phyloP scores from a whole-genome alignment of 2,797 vertebrate species.

The Sebastes steindachneri region DNA sequence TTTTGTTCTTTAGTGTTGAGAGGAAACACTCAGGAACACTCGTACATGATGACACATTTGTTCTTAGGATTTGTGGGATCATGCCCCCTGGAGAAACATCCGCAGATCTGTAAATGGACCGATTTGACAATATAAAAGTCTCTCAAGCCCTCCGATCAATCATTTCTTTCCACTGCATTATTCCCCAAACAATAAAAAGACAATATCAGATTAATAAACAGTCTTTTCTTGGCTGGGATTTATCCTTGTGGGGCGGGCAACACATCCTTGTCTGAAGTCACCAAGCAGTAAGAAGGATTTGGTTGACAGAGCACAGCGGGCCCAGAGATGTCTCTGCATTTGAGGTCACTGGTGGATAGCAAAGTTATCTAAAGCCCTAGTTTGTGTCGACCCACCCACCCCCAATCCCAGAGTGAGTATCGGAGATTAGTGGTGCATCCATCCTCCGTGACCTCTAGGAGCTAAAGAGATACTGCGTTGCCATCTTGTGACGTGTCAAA shows the following conservation, averaged over 20 bases:
- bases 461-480: slow-evolving; percentile 74
- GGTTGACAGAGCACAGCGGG: slow-evolving; percentile 78
- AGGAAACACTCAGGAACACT: slow-evolving; percentile 31
- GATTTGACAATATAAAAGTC: slow-evolving; percentile 72
- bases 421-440: slow-evolving; percentile 80
- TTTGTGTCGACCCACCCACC: slow-evolving; percentile 58
- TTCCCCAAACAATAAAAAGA: slow-evolving; percentile 80
- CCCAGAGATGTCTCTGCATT: slow-evolving; percentile 66
- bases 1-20: slow-evolving; percentile 23
- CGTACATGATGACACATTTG: slow-evolving; percentile 40
- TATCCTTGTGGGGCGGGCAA: slow-evolving; percentile 72
- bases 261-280: slow-evolving; percentile 75
- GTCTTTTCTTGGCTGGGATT: slow-evolving; percentile 73
- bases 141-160: slow-evolving; percentile 71
- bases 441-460: slow-evolving; percentile 77
- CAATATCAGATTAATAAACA: slow-evolving; percentile 83
- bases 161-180: slow-evolving; percentile 64
- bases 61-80: slow-evolving; percentile 57
- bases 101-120: slow-evolving; percentile 63
- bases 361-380: slow-evolving; percentile 80
- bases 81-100: slow-evolving; percentile 62
- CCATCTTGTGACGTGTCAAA: slow-evolving; percentile 81
- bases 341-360: slow-evolving; percentile 81
- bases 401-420: slow-evolving; percentile 64
- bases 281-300: slow-evolving; percentile 77